Conservation (phyloP, 2,797 vertebrate species). For the Aythya fuligula region DNA sequence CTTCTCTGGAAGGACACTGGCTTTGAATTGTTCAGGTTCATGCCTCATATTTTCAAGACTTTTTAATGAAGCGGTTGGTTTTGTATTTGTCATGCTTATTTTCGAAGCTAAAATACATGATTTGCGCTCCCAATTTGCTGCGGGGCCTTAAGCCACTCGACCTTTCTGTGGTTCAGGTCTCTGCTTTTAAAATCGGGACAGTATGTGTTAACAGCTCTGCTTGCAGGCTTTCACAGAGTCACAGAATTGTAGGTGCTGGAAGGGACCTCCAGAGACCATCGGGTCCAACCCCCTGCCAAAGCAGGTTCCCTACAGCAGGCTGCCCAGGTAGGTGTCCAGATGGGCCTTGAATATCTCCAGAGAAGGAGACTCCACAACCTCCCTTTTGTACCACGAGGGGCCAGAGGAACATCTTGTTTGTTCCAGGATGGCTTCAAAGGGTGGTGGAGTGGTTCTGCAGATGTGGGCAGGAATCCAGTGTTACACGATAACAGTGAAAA, state of each 20-base stretch:
- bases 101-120: background rate
- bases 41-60: background rate
- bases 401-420: background rate
- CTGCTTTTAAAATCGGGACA: background rate
- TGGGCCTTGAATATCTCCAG: no score
- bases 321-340: no score
- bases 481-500: background rate
- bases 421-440: background rate
- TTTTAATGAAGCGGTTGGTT: background rate
- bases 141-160: background rate
- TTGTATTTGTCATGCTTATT: background rate
- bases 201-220: background rate
- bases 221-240: background rate
- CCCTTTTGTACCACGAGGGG: background rate
- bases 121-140: background rate
- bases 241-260: no score
- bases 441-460: background rate
- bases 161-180: background rate
- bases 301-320: no score
- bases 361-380: no score
- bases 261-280: no score
- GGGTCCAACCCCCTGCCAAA: no score
- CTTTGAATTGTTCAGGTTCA: background rate
- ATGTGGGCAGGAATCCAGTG: background rate
- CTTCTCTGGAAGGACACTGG: background rate